Evolutionary conservation across 2,797 vertebrate species (phyloP).

Genomic region (Bufotes viridis): DNA sequence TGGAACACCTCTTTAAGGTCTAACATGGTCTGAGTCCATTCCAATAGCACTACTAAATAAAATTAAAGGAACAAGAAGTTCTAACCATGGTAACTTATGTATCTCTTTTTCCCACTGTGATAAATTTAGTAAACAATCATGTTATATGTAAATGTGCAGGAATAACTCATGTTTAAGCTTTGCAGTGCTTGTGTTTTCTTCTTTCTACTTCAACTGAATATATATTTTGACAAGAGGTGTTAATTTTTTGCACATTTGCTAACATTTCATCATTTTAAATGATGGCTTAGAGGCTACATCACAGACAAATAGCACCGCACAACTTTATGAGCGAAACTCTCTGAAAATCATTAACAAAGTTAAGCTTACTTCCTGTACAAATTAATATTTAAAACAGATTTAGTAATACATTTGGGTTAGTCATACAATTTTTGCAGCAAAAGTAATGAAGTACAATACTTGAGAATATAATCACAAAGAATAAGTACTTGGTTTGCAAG

Average conservation of each 20-base stretch:
- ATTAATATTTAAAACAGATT: conserved; percentile 23
- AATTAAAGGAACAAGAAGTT: not conserved
- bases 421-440: conserved; percentile 40
- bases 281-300: not conserved
- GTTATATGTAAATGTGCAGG: too few species aligned
- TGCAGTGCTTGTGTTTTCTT: not conserved
- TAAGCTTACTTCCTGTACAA: not conserved
- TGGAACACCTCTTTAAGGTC: not conserved
- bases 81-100: not conserved
- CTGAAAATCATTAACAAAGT: not conserved
- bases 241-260: not conserved
- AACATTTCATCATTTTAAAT: not conserved
- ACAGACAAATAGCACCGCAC: not conserved
- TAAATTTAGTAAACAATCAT: not conserved
- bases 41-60: not conserved
- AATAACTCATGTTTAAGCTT: not conserved
- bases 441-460: conserved; percentile 50
- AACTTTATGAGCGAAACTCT: not conserved
- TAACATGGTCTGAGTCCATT: not conserved
- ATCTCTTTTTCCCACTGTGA: not conserved
- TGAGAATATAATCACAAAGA: conserved; percentile 54
- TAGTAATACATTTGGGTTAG: conserved; percentile 26
- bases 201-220: not conserved
- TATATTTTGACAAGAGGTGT: not conserved
- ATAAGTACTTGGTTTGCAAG: conserved; percentile 41